Percentiles rank a stretch among this genome's conserved stretches.
Evolutionary conservation across 1,140 invertebrate species (phyloP).

Genomic region (Phortica variegata): DNA sequence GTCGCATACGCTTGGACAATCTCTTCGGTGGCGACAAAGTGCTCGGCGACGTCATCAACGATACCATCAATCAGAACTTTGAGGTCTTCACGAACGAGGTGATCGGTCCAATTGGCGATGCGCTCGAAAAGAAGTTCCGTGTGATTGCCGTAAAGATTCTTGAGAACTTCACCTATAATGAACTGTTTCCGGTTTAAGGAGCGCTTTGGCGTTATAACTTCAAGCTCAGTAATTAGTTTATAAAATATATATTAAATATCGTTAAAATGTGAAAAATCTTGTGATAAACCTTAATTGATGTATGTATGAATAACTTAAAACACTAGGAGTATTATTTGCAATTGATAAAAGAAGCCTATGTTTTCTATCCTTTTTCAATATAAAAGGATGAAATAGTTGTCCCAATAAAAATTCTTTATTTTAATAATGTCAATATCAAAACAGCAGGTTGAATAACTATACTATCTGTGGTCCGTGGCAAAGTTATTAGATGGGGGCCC

Average conservation of each 20-base stretch:
- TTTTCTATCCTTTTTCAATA: too few species aligned
- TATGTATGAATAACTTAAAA: too few species aligned
- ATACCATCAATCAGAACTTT: conserved; percentile 66
- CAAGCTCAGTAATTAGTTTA: not conserved
- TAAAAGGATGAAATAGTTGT: too few species aligned
- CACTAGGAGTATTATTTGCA: too few species aligned
- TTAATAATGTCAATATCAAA: too few species aligned
- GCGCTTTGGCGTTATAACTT: not conserved
- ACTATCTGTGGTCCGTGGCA: too few species aligned
- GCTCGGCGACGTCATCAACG: conserved; percentile 63
- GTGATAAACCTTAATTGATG: conserved; percentile 37
- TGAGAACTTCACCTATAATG: conserved; percentile 60
- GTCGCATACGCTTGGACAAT: conserved; percentile 62
- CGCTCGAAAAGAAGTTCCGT: conserved; percentile 60
- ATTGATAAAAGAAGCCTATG: too few species aligned
- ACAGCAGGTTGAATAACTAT: too few species aligned
- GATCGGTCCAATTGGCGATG: conserved; percentile 62
- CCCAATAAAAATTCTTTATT: too few species aligned
- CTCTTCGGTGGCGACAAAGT: conserved; percentile 65
- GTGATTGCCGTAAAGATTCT: conserved; percentile 62
- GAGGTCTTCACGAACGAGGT: conserved; percentile 63
- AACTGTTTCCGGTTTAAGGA: conserved; percentile 61
- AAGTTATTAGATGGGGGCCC: too few species aligned
- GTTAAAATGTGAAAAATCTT: conserved; percentile 18
- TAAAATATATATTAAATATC: conserved; percentile 2